Percentiles rank a stretch among this genome's conserved stretches.
Conservation (phyloP, 1,140 invertebrate genomes). For the Eriosoma lanigerum region DNA sequence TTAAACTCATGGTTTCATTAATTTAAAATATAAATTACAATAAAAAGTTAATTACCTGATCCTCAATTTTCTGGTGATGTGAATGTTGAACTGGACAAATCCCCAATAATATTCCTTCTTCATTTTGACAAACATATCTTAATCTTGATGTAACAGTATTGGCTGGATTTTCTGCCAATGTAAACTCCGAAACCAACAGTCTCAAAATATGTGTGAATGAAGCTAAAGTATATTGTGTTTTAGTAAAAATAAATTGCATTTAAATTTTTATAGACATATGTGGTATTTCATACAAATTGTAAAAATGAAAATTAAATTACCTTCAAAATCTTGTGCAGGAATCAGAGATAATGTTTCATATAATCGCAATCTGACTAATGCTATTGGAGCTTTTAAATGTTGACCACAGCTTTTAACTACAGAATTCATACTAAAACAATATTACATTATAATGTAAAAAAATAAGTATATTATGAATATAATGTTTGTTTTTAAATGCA, state of each 20-base stretch:
- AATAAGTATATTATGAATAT: too few relatives aligned
- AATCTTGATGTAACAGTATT: conserved; percentile 92
- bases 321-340: conserved; percentile 81
- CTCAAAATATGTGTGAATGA: conserved; percentile 76
- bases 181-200: conserved; percentile 96
- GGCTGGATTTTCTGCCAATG: conserved; percentile 89
- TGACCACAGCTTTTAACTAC: conserved; percentile 92
- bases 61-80: conserved; percentile 94
- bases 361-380: conserved; percentile 85
- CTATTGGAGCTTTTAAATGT: conserved; percentile 88
- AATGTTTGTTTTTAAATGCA: too few relatives aligned
- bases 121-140: conserved; percentile 82
- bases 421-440: conserved; percentile 68
- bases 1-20: too few relatives aligned
- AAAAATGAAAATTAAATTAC: conserved; percentile 59
- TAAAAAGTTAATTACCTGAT: conserved; percentile 73
- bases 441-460: conserved; percentile 4
- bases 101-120: conserved; percentile 83
- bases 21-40: not conserved
- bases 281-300: too few relatives aligned
- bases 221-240: conserved; percentile 29
- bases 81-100: conserved; percentile 86
- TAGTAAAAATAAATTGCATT: not conserved
- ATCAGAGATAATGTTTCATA: conserved; percentile 87
- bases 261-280: not conserved